These are phyloP conservation scores for Hybognathus amarus DNA, from an alignment of 2,797 vertebrate genomes.

Conservation along the genomic window DNA sequence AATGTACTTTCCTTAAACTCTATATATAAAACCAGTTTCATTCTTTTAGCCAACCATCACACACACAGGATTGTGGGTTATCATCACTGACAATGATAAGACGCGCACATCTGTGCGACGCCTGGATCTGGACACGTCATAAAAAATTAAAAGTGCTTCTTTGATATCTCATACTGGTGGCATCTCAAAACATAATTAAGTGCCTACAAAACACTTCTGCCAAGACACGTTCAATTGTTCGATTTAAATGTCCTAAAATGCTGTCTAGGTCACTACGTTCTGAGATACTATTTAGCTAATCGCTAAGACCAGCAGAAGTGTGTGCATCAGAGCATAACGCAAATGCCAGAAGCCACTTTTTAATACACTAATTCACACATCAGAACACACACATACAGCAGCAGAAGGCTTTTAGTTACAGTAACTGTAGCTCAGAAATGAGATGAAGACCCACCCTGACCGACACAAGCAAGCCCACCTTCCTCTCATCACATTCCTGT, in stretches of 20 bases:
- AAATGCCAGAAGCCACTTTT: neutral
- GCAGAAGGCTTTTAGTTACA: slow-evolving; percentile 10
- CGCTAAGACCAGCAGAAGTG: slow-evolving; percentile 15
- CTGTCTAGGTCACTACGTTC: neutral
- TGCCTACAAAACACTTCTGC: neutral
- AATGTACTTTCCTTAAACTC: neutral
- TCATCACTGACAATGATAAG: neutral
- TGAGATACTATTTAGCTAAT: slow-evolving; percentile 15
- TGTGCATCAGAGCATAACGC: neutral
- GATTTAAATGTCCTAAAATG: neutral
- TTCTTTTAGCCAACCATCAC: neutral
- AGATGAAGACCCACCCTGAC: slow-evolving; percentile 66
- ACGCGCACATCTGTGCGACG: neutral
- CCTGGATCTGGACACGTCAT: neutral
- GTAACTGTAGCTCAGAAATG: slow-evolving; percentile 54
- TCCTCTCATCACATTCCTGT: neutral
- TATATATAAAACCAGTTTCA: neutral
- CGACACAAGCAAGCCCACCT: slow-evolving; percentile 74
- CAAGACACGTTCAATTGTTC: neutral
- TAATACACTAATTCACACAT: slow-evolving; percentile 1
- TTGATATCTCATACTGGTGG: neutral
- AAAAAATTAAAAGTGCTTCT: neutral
- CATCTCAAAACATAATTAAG: neutral
- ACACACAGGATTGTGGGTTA: neutral
- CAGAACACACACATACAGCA: neutral